phyloP scores from a whole-genome alignment of 1,140 invertebrate genomes.

The Rhynchophorus ferrugineus region DNA sequence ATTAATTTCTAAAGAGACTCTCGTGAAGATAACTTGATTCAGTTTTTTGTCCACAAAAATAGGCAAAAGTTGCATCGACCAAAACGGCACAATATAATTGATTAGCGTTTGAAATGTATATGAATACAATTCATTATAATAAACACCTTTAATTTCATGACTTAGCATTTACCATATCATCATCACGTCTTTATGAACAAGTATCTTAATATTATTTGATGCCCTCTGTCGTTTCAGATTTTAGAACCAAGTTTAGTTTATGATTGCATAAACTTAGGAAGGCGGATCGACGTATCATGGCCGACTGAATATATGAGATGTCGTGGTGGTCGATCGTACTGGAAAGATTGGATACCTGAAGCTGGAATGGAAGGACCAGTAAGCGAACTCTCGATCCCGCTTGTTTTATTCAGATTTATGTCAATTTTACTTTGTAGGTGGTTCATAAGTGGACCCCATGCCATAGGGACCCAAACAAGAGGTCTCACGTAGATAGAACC shows the following conservation, averaged over 20 bases:
- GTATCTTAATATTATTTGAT: too few relatives aligned
- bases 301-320: conserved; percentile 80
- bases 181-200: too few relatives aligned
- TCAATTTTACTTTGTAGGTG: conserved; percentile 45
- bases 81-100: too few relatives aligned
- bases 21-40: too few relatives aligned
- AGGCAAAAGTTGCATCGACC: too few relatives aligned
- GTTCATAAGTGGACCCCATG: conserved; percentile 88
- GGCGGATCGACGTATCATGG: conserved; percentile 86
- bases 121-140: too few relatives aligned
- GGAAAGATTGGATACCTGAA: conserved; percentile 84
- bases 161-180: too few relatives aligned
- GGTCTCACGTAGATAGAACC: conserved; percentile 84
- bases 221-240: too few relatives aligned
- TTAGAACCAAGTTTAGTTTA: conserved; percentile 73
- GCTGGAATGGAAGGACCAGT: conserved; percentile 85
- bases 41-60: too few relatives aligned
- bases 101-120: too few relatives aligned
- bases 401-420: neutral
- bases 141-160: too few relatives aligned
- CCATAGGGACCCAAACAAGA: conserved; percentile 73
- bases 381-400: conserved; percentile 23
- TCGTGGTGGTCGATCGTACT: conserved; percentile 74
- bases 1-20: too few relatives aligned
- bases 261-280: conserved; percentile 81